Percentiles rank a stretch among this genome's conserved stretches.
These are phyloP conservation scores for Rhopalosiphum nymphaeae DNA, from an alignment of 2,888 invertebrate genomes.

Conservation along the genomic window DNA sequence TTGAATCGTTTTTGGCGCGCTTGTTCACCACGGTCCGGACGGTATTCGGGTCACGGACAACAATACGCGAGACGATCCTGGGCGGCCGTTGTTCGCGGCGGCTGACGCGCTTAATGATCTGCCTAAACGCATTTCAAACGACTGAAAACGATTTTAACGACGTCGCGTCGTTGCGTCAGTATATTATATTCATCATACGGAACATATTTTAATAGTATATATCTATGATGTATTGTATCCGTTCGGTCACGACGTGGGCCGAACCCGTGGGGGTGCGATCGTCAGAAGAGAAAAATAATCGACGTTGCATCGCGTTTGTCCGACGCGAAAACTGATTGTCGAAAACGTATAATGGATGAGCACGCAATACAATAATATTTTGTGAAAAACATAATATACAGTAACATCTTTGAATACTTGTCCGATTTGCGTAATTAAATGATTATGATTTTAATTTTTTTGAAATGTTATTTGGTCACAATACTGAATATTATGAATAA, in stretches of 20 bases:
- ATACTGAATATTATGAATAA: background rate
- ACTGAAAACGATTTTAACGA: slow-evolving; percentile 52
- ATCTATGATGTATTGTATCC: background rate
- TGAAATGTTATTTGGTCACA: background rate
- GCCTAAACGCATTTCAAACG: slow-evolving; percentile 51
- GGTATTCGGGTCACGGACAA: slow-evolving; percentile 61
- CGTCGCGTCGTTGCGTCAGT: slow-evolving; percentile 45
- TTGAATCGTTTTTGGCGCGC: slow-evolving; percentile 57
- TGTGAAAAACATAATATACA: background rate
- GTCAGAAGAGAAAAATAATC: background rate
- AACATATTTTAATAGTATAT: background rate
- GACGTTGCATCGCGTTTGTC: background rate
- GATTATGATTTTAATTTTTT: background rate
- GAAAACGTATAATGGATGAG: background rate
- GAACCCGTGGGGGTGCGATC: slow-evolving; percentile 41
- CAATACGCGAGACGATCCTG: slow-evolving; percentile 43
- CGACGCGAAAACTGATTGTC: background rate
- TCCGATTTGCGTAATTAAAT: background rate
- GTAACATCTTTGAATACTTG: background rate
- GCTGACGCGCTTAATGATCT: slow-evolving; percentile 42
- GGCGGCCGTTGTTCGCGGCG: slow-evolving; percentile 36
- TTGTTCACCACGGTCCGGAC: slow-evolving; percentile 23
- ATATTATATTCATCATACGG: no score
- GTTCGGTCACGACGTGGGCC: slow-evolving; percentile 25
- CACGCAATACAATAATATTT: background rate